Base-by-base conservation (phyloP, 2,888 invertebrate species). In the Chymomyza amoena region DNA sequence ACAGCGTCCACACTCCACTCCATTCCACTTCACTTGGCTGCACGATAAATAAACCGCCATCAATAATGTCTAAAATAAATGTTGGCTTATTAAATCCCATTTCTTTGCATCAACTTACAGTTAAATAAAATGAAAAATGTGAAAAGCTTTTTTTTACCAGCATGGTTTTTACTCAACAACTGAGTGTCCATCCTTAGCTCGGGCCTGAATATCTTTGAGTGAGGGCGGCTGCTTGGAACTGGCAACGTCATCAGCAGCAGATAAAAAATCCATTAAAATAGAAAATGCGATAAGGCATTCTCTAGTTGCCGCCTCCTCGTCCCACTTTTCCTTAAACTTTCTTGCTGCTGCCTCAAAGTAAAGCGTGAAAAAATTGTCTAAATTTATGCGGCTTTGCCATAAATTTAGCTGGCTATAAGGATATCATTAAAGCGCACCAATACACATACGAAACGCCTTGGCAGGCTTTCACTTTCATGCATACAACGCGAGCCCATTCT, bases 181-280 rank as follows among this genome's bases (percentile, higher is more conserved):
- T 13, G 39, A 13, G 6, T 45, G 39, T 45, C 39, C 39, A 45
- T 45, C 39, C 39, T 45, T 13, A 13, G 39, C 72, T 66, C 75
- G 20, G 39, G 61, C 45, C 20, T 28, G 13, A 28, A 10, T 28
- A 10, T 20, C 25, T 25, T 18, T 57, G 25, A 25, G 25, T n/a
- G n/a, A n/a, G 20, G 18, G 52, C 59, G n/a, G 59, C 59, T 10
- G 52, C 32, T 45, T 66, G 56, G 54, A 66, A 65, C 64, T 69
- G 69, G 70, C 73, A 69, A 70, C 67, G 73, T 76, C 73, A 73
- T 74, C 72, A 75, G 73, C 68, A 70, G 77, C 72, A 88, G 88
- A 88, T 88, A 88, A 88, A 88, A 88, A 88, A 88, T 89, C 88
- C 88, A 88, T 88, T 88, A 88, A 88, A 88, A 88, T 87, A 81